Conservation (phyloP, 2,113 vertebrate genomes). For the Grammomys surdaster region DNA sequence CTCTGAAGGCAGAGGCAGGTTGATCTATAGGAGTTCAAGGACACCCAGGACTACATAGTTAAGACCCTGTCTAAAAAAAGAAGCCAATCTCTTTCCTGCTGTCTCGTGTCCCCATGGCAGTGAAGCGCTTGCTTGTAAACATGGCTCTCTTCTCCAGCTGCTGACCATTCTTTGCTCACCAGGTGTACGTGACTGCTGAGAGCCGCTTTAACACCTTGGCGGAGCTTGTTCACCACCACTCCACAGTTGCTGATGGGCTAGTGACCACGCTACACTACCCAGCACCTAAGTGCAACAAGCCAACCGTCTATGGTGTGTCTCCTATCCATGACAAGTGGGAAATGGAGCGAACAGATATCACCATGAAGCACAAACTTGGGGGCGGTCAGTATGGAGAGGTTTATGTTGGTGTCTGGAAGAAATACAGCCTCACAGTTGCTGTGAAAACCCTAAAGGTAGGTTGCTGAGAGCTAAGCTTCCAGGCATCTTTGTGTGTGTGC, state of each 20-base stretch:
- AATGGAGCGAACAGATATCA: conserved; percentile 99
- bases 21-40: background rate
- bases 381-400: conserved; percentile 99
- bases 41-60: background rate
- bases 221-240: conserved; percentile 99
- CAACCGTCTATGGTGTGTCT: conserved; percentile 99
- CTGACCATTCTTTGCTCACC: background rate
- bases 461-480: conserved; percentile 19
- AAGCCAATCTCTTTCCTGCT: background rate
- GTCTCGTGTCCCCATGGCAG: background rate
- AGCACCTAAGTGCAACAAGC: conserved; percentile 99
- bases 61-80: background rate
- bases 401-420: conserved; percentile 99
- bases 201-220: conserved; percentile 98
- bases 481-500: conserved; percentile 20
- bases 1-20: background rate
- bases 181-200: conserved; percentile 99
- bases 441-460: conserved; percentile 98
- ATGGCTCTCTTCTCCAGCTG: background rate
- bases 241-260: conserved; percentile 97
- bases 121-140: background rate
- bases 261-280: conserved; percentile 99
- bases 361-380: conserved; percentile 99
- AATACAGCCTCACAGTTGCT: conserved; percentile 98
- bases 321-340: conserved; percentile 99